Percentiles rank a stretch among this genome's conserved stretches.
phyloP scores from a whole-genome alignment of 2,888 invertebrate species.

The Achlya flavicornis region DNA sequence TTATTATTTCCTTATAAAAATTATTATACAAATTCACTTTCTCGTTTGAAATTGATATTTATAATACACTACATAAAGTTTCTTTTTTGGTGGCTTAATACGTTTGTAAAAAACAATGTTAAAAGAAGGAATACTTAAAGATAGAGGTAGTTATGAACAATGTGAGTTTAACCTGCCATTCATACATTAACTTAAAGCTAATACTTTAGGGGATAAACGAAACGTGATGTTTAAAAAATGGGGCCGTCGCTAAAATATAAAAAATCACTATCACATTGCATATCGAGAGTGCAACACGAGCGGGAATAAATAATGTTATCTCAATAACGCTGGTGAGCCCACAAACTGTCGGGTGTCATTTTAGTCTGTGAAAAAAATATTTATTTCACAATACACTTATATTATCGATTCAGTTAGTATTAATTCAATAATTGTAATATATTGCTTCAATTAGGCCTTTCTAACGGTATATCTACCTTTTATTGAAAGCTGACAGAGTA shows the following conservation, averaged over 20 bases:
- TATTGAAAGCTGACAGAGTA: too few relatives aligned
- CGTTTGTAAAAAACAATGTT: constrained; percentile 25
- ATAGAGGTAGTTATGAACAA: constrained; percentile 54
- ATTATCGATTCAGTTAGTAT: too few relatives aligned
- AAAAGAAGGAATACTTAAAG: constrained; percentile 44
- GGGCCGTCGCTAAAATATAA: not conserved
- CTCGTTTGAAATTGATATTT: constrained; percentile 1
- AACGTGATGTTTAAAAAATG: not conserved
- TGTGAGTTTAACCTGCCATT: constrained; percentile 49
- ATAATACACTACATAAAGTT: not conserved
- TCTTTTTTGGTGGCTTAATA: constrained; percentile 4
- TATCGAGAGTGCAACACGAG: not conserved
- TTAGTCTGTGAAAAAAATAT: too few relatives aligned
- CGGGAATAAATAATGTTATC: not conserved
- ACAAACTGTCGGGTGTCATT: too few relatives aligned
- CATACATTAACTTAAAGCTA: constrained; percentile 25
- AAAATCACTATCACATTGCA: not conserved
- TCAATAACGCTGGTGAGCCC: too few relatives aligned
- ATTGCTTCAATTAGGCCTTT: too few relatives aligned
- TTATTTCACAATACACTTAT: too few relatives aligned
- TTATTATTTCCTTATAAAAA: not conserved
- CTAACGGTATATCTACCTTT: too few relatives aligned
- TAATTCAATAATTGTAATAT: too few relatives aligned
- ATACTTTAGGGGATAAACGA: constrained; percentile 13
- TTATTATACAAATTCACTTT: not conserved